A percentile compares a stretch with the other conserved stretches of the same genome.
These are phyloP conservation scores for Erpobdella octoculata DNA, from an alignment of 2,888 invertebrate species.

Conservation along the genomic window DNA sequence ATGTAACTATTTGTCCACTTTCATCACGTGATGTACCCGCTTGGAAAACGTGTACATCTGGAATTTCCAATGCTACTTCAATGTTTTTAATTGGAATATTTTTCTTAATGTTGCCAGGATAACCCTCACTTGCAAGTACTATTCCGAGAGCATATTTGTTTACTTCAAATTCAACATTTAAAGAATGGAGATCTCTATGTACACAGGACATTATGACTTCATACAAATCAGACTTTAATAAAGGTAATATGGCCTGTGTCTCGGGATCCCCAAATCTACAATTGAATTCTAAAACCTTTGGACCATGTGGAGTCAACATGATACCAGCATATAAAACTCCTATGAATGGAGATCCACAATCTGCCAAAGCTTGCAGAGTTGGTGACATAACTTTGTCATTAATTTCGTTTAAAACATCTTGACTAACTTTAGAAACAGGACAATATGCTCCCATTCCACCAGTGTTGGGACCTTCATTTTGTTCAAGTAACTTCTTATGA, in stretches of 20 bases:
- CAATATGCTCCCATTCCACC: constrained; percentile 98
- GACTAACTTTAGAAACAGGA: constrained; percentile 58
- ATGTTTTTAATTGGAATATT: constrained; percentile 65
- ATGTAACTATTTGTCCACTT: constrained; percentile 62
- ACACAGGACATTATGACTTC: constrained; percentile 65
- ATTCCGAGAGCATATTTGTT: constrained; percentile 69
- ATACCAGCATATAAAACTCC: constrained; percentile 91
- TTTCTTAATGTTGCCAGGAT: constrained; percentile 83
- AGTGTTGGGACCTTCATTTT: constrained; percentile 87
- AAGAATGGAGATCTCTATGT: constrained; percentile 59
- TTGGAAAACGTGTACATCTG: constrained; percentile 68
- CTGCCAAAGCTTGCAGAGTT: not conserved
- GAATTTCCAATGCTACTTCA: constrained; percentile 38
- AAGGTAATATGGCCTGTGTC: constrained; percentile 76
- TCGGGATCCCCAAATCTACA: constrained; percentile 97
- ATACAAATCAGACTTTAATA: constrained; percentile 75
- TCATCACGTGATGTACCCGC: constrained; percentile 65
- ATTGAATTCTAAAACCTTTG: constrained; percentile 89
- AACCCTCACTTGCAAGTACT: constrained; percentile 84
- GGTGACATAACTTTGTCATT: not conserved
- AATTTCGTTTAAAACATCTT: not conserved
- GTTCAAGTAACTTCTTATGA: constrained; percentile 81
- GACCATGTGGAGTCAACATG: constrained; percentile 79
- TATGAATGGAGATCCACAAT: constrained; percentile 6
- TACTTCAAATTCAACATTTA: constrained; percentile 62